These are phyloP conservation scores for Lasioglossum leucozonium DNA, from an alignment of 2,888 invertebrate genomes.

Conservation along the genomic window DNA sequence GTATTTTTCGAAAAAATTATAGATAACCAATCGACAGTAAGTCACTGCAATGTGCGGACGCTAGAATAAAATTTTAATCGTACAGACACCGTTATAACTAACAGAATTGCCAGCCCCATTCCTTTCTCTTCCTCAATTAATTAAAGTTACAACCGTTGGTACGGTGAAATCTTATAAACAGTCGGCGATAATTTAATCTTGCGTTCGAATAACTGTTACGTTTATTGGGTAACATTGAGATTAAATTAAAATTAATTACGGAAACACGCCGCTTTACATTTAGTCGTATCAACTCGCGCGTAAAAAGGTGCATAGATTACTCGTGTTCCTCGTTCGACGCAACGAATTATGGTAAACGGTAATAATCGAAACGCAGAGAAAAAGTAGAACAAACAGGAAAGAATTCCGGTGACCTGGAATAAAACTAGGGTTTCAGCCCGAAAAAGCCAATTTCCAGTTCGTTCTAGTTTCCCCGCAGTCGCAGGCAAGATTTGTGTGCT, in stretches of 20 bases:
- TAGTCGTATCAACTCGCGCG: neutral
- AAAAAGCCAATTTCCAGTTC: neutral
- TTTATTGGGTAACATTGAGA: neutral
- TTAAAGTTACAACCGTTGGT: neutral
- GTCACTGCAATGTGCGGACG: neutral
- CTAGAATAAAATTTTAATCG: neutral
- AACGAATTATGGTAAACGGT: neutral
- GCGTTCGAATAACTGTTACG: neutral
- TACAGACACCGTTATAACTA: neutral
- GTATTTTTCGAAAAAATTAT: neutral
- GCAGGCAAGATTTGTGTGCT: conserved; percentile 11
- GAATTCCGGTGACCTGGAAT: conserved; percentile 16
- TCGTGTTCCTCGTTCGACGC: neutral
- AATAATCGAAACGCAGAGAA: neutral
- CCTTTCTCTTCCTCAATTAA: conserved; percentile 28
- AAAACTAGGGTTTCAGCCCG: neutral
- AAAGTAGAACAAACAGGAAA: neutral
- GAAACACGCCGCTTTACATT: neutral
- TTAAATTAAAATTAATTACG: neutral
- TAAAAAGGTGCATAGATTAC: too few species aligned
- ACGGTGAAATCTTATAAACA: neutral
- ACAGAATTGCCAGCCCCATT: neutral
- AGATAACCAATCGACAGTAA: neutral
- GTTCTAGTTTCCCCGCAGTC: neutral
- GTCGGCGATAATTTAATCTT: neutral